Evolutionary conservation across 2,797 vertebrate genomes (phyloP), one percentile per base, ranked within the genome.

Genomic region (Cygnus olor): DNA sequence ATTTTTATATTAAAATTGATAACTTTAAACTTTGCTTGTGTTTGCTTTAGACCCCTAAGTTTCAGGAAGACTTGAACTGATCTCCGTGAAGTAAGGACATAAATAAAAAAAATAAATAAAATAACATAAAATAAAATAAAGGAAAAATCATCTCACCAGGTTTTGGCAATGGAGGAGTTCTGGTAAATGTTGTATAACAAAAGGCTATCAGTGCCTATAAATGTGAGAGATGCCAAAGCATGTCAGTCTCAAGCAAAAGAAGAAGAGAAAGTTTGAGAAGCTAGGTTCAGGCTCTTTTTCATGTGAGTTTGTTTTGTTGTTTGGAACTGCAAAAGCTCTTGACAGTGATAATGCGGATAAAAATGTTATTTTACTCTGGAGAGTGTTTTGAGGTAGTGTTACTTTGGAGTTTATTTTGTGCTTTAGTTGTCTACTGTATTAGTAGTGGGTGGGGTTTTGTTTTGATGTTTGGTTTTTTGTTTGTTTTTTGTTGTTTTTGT

Each of bases 301-400:
- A 38, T n/a, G 58, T 44, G 28, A 57, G 47, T 82, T 94, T 80
- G 24, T 60, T 64, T 34, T 14, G 38, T 56, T 81, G 38, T 11
- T 91, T 73, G 56, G 73, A 90, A 68, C 21, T 2, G 19, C 30
- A 72, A 80, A 81, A 81, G 9, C 38, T 51, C 58, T 94, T 1
- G 0, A 68, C 66, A 68, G 54, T 36, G 73, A 51, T 79, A 86
- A 81, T 13, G 65, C n/a, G n/a, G 51, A 84, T 77, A 82, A 84
- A 93, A 93, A 79, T 19, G 17, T 79, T 82, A 40, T 30, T 71
- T 81, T 77, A 60, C 95, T 86, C 36, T n/a, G 45, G 88, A 90
- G 88, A 91, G 45, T 28, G 42, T 73, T 96, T 90, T 53, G 77
- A 87, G 77, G 20, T 73, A 88, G 47, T 2, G 1, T 63, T 85